Evolutionary conservation across 1,140 invertebrate species (phyloP).

Genomic region (Pinna nobilis): DNA sequence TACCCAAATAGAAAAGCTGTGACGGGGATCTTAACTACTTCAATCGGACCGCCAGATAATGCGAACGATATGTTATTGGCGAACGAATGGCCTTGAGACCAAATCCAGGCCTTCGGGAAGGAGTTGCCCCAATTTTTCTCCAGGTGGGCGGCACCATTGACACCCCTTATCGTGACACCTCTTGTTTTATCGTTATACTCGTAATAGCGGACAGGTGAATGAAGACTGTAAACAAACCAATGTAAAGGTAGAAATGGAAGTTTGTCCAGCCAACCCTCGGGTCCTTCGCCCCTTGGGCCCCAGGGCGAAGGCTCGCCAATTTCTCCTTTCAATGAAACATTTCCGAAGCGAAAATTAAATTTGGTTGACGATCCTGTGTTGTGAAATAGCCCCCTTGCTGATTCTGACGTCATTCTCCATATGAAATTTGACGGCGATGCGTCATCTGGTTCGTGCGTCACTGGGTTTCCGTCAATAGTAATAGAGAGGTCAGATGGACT

Average conservation of each 20-base stretch:
- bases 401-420: constrained; percentile 31
- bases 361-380: constrained; percentile 38
- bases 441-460: constrained; percentile 53
- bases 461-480: constrained; percentile 48
- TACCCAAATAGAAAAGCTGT: constrained; percentile 57
- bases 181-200: constrained; percentile 33
- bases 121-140: constrained; percentile 67
- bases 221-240: constrained; percentile 65
- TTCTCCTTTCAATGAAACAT: constrained; percentile 35
- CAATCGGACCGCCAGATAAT: constrained; percentile 55
- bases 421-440: constrained; percentile 48
- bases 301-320: constrained; percentile 45
- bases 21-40: constrained; percentile 35
- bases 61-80: constrained; percentile 43
- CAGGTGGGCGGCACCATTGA: constrained; percentile 49
- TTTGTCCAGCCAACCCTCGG: constrained; percentile 56
- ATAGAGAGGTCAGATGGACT: constrained; percentile 21
- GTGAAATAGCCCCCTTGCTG: constrained; percentile 31
- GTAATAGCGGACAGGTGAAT: constrained; percentile 47
- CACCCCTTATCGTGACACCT: constrained; percentile 21
- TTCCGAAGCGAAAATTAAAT: constrained; percentile 48
- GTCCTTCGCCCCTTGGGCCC: constrained; percentile 55
- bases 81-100: constrained; percentile 54
- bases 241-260: constrained; percentile 57
- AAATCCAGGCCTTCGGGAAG: constrained; percentile 61